Base-by-base conservation (phyloP, 2,797 vertebrate species). In the Sternotherus odoratus region DNA sequence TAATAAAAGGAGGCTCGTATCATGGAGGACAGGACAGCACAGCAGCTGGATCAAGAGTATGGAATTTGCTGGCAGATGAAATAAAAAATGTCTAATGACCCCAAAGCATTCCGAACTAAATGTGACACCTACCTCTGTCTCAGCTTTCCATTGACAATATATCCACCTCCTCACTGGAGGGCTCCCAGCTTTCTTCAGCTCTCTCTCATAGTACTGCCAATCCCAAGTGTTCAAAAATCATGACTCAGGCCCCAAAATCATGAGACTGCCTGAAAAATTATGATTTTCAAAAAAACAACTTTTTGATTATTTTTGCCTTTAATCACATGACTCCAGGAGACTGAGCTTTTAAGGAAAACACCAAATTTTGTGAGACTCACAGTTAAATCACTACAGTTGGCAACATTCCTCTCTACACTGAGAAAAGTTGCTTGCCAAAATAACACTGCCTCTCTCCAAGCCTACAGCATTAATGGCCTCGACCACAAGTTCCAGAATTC, bases 321-420 rank as follows among this genome's bases (percentile, higher is more conserved):
- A 81, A 84, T 84, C 83, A 85, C 2, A 4, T 72, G n/a, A 51
- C 49, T 11, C 51, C 24, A 89, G 39, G 30, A 60, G 57, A 90
- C 19, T 12, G 21, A 83, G 81, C 39, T 57, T 86, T 88, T 85
- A 33, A n/a, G n/a, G 83, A 92, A 88, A 81, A 6, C 10, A n/a
- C 5, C 15, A 86, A 83, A 39, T 94, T 83, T 30, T 86, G 95
- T 63, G 54, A 86, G 53, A 46, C 46, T 17, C 88, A 57, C 30
- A n/a, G 89, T 91, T 92, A 43, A 63, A 74, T 87, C 74, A n/a
- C 21, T 0, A 0, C 66, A 17, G 75, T 94, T 88, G 79, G 30
- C 24, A 88, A 74, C 54, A 53, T 16, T 66, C 11, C 4, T 84
- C 15, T 86, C 50, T 79, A 16, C 51, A 83, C 43, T 24, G 53